Conservation (phyloP, 2,888 invertebrate species). For the Nasonovia ribisnigri region DNA sequence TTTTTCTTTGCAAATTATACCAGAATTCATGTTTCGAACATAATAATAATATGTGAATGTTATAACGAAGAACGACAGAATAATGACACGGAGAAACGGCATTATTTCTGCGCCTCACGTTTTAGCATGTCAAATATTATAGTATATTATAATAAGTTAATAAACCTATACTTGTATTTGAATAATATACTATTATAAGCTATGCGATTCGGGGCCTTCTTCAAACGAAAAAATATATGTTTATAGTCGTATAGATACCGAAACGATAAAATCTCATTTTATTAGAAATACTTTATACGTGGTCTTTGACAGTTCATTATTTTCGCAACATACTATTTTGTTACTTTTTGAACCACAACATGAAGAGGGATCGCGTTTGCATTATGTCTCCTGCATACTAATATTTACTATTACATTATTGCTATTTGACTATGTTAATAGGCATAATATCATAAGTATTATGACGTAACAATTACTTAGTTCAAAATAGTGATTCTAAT, state of each 20-base stretch:
- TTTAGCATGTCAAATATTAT: neutral
- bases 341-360: neutral
- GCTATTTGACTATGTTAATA: too few relatives aligned
- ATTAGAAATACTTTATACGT: neutral
- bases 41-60: neutral
- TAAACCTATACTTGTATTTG: neutral
- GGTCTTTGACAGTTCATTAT: neutral
- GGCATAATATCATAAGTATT: too few relatives aligned
- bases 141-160: neutral
- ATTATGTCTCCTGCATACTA: too few relatives aligned
- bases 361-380: too few relatives aligned
- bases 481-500: too few relatives aligned
- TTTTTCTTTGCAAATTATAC: neutral
- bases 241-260: neutral
- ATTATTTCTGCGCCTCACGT: neutral
- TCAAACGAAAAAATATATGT: neutral
- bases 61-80: too few relatives aligned
- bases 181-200: neutral
- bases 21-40: neutral
- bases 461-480: too few relatives aligned
- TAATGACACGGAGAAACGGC: neutral
- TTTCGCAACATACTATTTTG: neutral
- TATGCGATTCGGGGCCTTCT: neutral
- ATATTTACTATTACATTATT: too few relatives aligned
- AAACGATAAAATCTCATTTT: neutral